These are phyloP conservation scores for Steinernema scapterisci DNA, from an alignment of 2,888 invertebrate genomes.

Conservation along the genomic window DNA sequence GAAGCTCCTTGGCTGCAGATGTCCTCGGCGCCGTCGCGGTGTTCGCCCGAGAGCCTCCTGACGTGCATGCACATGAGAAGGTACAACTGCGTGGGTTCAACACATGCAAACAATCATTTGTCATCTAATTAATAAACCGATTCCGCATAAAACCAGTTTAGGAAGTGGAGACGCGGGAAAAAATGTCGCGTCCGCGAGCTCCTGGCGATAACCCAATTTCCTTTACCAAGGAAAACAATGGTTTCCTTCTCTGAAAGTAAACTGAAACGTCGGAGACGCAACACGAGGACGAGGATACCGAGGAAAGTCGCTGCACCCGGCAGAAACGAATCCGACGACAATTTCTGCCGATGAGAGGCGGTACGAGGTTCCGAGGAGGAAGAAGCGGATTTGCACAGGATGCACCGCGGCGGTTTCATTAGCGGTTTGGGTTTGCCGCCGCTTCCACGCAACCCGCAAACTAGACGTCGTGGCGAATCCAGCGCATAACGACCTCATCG, in stretches of 20 bases:
- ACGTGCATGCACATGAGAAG: background rate
- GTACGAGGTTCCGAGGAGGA: background rate
- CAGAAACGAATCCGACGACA: background rate
- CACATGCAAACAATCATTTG: background rate
- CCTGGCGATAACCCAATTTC: slow-evolving; percentile 27
- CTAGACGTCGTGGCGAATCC: background rate
- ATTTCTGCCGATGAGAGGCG: background rate
- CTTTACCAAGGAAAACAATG: slow-evolving; percentile 22
- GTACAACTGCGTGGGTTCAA: background rate
- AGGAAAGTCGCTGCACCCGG: no score
- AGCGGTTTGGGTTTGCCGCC: slow-evolving; percentile 2
- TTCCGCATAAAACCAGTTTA: slow-evolving; percentile 7
- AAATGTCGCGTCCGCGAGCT: slow-evolving; percentile 1
- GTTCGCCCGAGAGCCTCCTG: background rate
- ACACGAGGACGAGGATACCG: no score
- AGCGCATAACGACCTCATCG: slow-evolving; percentile 14
- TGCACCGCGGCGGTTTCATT: background rate
- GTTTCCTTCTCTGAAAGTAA: background rate
- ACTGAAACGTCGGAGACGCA: no score
- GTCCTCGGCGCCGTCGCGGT: background rate
- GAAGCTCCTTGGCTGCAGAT: background rate
- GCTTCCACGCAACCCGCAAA: background rate
- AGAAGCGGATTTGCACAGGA: background rate
- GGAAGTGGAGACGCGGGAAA: background rate
- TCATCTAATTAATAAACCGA: slow-evolving; percentile 30